Evolutionary conservation across 2,888 invertebrate species (phyloP).

Genomic region (Stenodera caucasica): DNA sequence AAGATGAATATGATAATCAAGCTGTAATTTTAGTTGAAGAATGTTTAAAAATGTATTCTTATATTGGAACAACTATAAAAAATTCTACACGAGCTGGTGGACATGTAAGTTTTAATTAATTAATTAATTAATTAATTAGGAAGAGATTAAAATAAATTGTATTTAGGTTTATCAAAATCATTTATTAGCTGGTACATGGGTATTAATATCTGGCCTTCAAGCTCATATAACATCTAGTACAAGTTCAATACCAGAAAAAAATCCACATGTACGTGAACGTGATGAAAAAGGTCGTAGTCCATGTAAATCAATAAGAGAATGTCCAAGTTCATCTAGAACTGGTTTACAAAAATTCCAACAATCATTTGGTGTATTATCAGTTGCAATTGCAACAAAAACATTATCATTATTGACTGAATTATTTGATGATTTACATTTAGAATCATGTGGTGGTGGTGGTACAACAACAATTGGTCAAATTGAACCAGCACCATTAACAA

Average conservation of each 20-base stretch:
- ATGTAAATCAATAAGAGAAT: constrained; percentile 58
- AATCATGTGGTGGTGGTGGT: constrained; percentile 62
- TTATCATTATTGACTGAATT: constrained; percentile 75
- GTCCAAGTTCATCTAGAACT: constrained; percentile 60
- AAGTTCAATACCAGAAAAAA: constrained; percentile 53
- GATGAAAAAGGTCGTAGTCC: constrained; percentile 64
- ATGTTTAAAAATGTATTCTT: constrained; percentile 81
- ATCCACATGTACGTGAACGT: constrained; percentile 49
- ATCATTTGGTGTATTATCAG: constrained; percentile 86
- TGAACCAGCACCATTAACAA: constrained; percentile 65
- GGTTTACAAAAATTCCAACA: constrained; percentile 79
- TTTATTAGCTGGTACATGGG: constrained; percentile 85
- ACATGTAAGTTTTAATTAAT: constrained; percentile 64
- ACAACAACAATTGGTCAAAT: constrained; percentile 48
- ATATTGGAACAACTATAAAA: constrained; percentile 78
- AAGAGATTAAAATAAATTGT: constrained; percentile 2
- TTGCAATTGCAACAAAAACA: constrained; percentile 84
- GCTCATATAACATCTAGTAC: constrained; percentile 73
- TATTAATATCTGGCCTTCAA: constrained; percentile 83
- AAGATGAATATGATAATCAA: constrained; percentile 80
- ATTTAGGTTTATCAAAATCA: constrained; percentile 83
- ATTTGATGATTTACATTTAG: constrained; percentile 76
- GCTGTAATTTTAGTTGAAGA: constrained; percentile 85
- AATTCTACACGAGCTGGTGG: constrained; percentile 86
- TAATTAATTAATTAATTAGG: constrained; percentile 1